These are phyloP conservation scores for Drosophila planitibia DNA, from an alignment of 2,888 invertebrate species.

Conservation along the genomic window DNA sequence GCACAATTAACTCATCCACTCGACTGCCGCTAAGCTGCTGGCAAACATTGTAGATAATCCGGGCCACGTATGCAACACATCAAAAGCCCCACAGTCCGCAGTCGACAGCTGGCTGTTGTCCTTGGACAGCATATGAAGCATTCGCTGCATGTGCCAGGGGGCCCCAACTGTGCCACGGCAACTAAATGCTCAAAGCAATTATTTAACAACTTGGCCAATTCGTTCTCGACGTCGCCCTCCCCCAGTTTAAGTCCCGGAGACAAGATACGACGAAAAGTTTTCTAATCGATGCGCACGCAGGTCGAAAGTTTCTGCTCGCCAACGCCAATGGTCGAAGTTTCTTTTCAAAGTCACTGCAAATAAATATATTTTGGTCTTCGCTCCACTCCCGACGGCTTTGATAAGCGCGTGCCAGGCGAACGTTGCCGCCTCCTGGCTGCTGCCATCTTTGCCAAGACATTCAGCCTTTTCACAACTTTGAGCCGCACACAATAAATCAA, in stretches of 20 bases:
- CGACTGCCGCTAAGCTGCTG: conserved; percentile 67
- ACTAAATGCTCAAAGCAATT: conserved; percentile 72
- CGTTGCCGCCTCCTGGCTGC: conserved; percentile 9
- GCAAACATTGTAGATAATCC: conserved; percentile 70
- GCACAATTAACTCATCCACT: conserved; percentile 81
- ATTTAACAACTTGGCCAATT: conserved; percentile 77
- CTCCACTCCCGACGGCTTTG: conserved; percentile 42
- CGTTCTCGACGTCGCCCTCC: conserved; percentile 8
- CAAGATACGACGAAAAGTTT: conserved; percentile 75
- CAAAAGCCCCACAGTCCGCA: conserved; percentile 3
- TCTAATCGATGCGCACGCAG: conserved; percentile 79
- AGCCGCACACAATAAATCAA: conserved; percentile 76
- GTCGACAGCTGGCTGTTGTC: conserved; percentile 5
- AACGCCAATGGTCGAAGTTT: conserved; percentile 67
- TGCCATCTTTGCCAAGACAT: conserved; percentile 10
- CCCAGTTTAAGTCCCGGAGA: conserved; percentile 30
- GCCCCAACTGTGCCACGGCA: conserved; percentile 1
- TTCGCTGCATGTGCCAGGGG: conserved; percentile 46
- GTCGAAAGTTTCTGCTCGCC: conserved; percentile 69
- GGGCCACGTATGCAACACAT: conserved; percentile 43
- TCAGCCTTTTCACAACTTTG: conserved; percentile 66
- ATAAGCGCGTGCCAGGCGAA: conserved; percentile 65
- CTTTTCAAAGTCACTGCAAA: conserved; percentile 80
- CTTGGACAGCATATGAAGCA: conserved; percentile 58
- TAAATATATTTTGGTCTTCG: conserved; percentile 70